These are phyloP conservation scores for Platichthys stellatus DNA, from an alignment of 2,113 vertebrate genomes.

Conservation along the genomic window DNA sequence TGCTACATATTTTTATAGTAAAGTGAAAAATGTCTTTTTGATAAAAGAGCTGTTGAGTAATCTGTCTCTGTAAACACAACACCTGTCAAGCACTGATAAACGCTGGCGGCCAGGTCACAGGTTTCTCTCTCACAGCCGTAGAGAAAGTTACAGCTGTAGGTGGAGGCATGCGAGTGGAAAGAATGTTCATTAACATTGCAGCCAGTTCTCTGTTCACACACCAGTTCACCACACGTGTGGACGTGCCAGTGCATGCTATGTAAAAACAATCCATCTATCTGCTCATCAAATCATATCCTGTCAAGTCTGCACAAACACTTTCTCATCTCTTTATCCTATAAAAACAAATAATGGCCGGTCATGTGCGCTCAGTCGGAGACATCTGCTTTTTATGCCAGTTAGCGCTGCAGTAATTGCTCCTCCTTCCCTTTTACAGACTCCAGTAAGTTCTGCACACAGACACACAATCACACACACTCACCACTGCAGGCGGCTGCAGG, in stretches of 20 bases:
- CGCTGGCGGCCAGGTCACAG: not conserved
- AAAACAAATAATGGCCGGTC: slow-evolving; percentile 36
- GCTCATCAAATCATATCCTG: slow-evolving; percentile 11
- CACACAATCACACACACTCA: slow-evolving; percentile 34
- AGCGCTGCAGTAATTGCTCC: slow-evolving; percentile 27
- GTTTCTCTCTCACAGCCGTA: not conserved
- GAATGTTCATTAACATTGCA: not conserved
- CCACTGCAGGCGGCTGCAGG: slow-evolving; percentile 16
- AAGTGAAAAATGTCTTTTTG: not conserved
- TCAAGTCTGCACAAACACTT: slow-evolving; percentile 9
- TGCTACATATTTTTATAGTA: not conserved
- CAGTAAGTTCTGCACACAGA: slow-evolving; percentile 33
- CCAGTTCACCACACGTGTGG: too few species aligned
- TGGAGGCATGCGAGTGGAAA: not conserved
- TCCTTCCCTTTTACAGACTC: slow-evolving; percentile 40
- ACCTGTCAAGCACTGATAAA: not conserved
- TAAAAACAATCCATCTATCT: too few species aligned
- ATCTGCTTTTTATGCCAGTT: slow-evolving; percentile 30
- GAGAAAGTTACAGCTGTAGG: not conserved
- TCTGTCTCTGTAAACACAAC: not conserved
- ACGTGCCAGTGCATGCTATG: too few species aligned
- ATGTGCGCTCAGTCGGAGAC: slow-evolving; percentile 22
- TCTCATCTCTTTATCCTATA: slow-evolving; percentile 16
- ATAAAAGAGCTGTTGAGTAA: not conserved
- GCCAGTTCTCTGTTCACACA: not conserved